phyloP scores from a whole-genome alignment of 37 sponge, comb jelly and placozoan genomes.

The Cladorhizidae sp. region DNA sequence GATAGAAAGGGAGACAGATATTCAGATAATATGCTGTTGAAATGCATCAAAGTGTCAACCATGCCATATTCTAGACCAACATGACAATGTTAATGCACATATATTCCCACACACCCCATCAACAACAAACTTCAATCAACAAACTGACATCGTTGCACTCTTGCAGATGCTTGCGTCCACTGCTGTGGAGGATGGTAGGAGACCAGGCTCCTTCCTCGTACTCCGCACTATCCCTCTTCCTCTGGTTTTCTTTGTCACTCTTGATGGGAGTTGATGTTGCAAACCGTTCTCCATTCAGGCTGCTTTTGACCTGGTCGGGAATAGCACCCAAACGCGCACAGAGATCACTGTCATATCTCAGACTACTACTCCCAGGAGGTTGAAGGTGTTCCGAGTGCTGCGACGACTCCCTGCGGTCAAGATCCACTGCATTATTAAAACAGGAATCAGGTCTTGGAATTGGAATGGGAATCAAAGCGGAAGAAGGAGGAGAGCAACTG shows the following conservation, averaged over 20 bases:
- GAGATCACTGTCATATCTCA: slow-evolving; percentile 5
- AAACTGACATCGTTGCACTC: slow-evolving; percentile 27
- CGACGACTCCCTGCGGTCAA: not conserved
- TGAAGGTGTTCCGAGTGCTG: too few species aligned
- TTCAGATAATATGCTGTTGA: too few species aligned
- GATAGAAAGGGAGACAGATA: too few species aligned
- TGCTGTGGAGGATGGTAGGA: slow-evolving; percentile 7
- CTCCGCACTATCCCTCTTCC: not conserved
- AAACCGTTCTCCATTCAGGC: slow-evolving; percentile 20
- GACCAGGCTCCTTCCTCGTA: slow-evolving; percentile 10
- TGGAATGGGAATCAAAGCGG: not conserved
- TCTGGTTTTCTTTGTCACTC: not conserved
- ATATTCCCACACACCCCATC: too few species aligned
- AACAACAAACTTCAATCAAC: too few species aligned
- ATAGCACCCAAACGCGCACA: not conserved
- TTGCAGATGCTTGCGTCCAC: not conserved
- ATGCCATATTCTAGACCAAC: too few species aligned
- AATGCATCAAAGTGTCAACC: too few species aligned
- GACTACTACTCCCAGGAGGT: not conserved
- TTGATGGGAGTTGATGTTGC: slow-evolving; percentile 64
- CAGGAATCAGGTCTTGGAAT: slow-evolving; percentile 8
- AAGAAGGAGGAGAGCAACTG: not conserved
- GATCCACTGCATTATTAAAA: not conserved
- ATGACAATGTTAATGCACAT: too few species aligned
- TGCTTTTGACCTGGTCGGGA: not conserved